Evolutionary conservation across 2,888 invertebrate genomes (phyloP), one percentile per base, ranked within the genome.

Genomic region (Ochropleura leucogaster): DNA sequence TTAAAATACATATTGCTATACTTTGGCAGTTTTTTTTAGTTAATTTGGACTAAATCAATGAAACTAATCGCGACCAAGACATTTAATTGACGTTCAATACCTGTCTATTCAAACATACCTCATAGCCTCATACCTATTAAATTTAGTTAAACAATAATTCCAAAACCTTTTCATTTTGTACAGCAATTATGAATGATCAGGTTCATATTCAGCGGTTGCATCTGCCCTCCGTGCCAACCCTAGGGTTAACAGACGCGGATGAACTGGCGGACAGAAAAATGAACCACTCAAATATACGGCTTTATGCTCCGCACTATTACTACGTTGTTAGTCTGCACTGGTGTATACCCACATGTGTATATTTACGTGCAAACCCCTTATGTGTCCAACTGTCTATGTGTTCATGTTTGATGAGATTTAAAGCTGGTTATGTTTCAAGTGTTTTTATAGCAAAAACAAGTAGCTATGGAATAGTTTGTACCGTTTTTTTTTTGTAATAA

Each of bases 191-290:
- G 30, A 30, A 30, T 30, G 3, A 44, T 9, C 12, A n/a, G 3
- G n/a, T 62, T 44, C n/a, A 44, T 0, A 20, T n/a, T 62, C 14
- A 62, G 12, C n/a, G 7, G 3, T 20, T 3, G 14, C n/a, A 44
- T 59, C 4, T 5, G 3, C 60, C 14, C 44, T 20, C 5, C 44
- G n/a, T 66, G 74, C 4, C 87, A 83, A n/a, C 86, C 85, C 87
- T 85, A 79, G n/a, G 53, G 59, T 63, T 75, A 76, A 74, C 82
- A 80, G 69, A 69, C 77, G 70, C 83, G 86, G 82, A 82, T 87
- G 83, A 79, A 87, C 75, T 72, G 79, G 79, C 79, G 80, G 77
- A 78, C 83, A 84, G 77, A 87, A 87, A 86, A 86, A 86, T 79
- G 75, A 70, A 76, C 81, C 72, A 85, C 83, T 83, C 73, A 70